Conservation (phyloP, 2,797 vertebrate genomes). For the Onychomys arenicola region DNA sequence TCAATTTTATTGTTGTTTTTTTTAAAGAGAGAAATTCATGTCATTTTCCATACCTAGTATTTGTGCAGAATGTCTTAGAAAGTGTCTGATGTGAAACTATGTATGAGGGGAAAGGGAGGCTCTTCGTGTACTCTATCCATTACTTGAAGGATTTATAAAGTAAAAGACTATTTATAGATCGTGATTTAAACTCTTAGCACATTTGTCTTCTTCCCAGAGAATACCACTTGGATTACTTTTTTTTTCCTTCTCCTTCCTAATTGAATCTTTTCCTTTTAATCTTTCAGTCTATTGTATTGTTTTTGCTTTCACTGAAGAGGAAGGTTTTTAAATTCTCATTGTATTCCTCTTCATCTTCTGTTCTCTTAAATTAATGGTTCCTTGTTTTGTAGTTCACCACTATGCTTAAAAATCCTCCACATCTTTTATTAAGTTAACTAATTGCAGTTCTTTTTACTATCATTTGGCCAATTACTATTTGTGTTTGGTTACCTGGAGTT, state of each 20-base stretch:
- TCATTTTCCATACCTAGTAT: slow-evolving; percentile 63
- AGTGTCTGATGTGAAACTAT: background rate
- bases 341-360: slow-evolving; percentile 52
- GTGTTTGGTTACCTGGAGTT: slow-evolving; percentile 68
- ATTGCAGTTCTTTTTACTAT: slow-evolving; percentile 70
- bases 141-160: slow-evolving; percentile 71
- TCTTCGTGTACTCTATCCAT: slow-evolving; percentile 29
- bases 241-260: slow-evolving; percentile 58
- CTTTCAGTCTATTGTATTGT: slow-evolving; percentile 55
- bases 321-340: slow-evolving; percentile 60
- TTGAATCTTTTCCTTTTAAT: slow-evolving; percentile 67
- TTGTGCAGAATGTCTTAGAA: slow-evolving; percentile 63
- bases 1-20: slow-evolving; percentile 72
- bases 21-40: slow-evolving; percentile 64
- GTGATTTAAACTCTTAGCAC: slow-evolving; percentile 58
- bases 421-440: slow-evolving; percentile 76
- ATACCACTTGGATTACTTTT: slow-evolving; percentile 53
- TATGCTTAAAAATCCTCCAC: slow-evolving; percentile 52
- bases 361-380: slow-evolving; percentile 37
- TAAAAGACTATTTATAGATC: slow-evolving; percentile 72
- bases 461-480: slow-evolving; percentile 75
- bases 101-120: background rate
- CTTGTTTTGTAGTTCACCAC: background rate
- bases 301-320: slow-evolving; percentile 58
- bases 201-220: slow-evolving; percentile 56